Conservation (phyloP, 2,797 vertebrate species). For the Limosa lapponica region DNA sequence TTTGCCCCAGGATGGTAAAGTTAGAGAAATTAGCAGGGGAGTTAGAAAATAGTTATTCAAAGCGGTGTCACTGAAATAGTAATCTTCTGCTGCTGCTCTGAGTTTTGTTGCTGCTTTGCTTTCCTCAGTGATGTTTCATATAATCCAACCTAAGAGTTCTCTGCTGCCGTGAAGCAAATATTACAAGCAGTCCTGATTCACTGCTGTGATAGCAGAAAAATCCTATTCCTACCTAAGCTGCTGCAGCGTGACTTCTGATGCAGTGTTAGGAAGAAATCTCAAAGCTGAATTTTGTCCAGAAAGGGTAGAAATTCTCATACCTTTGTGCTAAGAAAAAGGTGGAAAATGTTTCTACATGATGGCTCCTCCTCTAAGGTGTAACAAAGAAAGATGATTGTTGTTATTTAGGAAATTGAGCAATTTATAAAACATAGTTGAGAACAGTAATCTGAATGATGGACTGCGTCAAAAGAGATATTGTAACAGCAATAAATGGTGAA, state of each 20-base stretch:
- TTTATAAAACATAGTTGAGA: constrained; percentile 9
- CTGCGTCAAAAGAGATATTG: background rate
- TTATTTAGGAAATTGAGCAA: background rate
- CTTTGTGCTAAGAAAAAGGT: background rate
- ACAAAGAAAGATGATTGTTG: background rate
- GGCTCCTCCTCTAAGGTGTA: background rate
- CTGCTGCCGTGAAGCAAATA: background rate
- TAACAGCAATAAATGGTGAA: constrained; percentile 2
- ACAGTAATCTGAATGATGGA: background rate
- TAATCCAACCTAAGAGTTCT: background rate
- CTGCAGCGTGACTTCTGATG: background rate
- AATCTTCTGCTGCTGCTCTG: background rate
- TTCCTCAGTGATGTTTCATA: background rate
- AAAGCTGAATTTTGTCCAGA: background rate
- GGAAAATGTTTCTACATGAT: background rate
- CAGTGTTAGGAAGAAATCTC: background rate
- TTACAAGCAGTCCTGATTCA: background rate
- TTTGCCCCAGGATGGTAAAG: background rate
- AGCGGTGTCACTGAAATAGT: background rate
- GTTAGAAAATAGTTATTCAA: background rate
- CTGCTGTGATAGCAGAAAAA: background rate
- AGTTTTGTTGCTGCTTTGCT: background rate
- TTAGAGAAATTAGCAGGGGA: background rate
- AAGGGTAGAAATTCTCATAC: background rate
- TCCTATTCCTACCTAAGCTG: background rate